Evolutionary conservation across 2,888 invertebrate genomes (phyloP), one percentile per base, ranked within the genome.

Genomic region (Allophyes oxyacanthae): DNA sequence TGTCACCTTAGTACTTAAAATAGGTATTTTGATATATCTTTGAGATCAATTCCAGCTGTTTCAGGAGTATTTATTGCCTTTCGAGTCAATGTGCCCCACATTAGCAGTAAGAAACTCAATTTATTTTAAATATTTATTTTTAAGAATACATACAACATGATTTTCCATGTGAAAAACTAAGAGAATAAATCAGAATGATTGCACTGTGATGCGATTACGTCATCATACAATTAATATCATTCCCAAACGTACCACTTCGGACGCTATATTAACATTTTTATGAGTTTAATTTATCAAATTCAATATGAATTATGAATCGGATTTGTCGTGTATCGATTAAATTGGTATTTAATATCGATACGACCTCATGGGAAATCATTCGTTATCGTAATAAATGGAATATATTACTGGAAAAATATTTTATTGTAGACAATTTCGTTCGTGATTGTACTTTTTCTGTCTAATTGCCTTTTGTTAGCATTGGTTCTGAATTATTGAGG

Each of bases 361-460:
- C 59, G 53, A 56, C 55, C 89, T 75, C 84, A 14, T 36, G 90
- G 90, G 90, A 91, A 91, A 91, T 91, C 88, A 88, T 78, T 85
- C 75, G 78, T 77, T 76, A 76, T 77, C 68, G 66, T 69, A 75
- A 64, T 64, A 75, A 71, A 75, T 64, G 64, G 64, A 64, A 72
- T 69, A 75, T 61, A 51, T 70, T 63, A 66, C 50, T n/a, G 51
- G 53, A 49, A 64, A 65, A 64, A 66, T 73, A 61, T 61, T 65
- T 63, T 67, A 63, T 70, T 61, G n/a, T 55, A 9, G 43, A 49
- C 57, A 50, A 45, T 72, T 75, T 60, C 33, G 55, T 52, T 38
- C 38, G 56, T 54, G 49, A 69, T 63, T 66, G 45, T 46, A 50
- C 42, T 43, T 58, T 56, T 33, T 32, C 15, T 36, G 6, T 33